Evolutionary conservation across 2,113 vertebrate genomes (phyloP).

Genomic region (Polypterus bichir): DNA sequence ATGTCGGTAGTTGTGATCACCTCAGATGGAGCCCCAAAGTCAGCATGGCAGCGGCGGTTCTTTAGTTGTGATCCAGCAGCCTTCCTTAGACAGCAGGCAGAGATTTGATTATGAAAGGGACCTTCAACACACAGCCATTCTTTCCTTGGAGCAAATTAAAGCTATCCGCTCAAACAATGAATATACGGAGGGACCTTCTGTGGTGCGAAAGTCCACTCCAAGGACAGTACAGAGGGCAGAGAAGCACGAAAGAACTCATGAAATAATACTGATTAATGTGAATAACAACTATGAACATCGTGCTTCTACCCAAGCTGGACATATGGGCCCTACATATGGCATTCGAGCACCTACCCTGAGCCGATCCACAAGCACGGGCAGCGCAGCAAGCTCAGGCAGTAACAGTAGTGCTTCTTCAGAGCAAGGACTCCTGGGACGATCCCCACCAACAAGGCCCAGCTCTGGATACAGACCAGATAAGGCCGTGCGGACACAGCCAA

Average conservation of each 20-base stretch:
- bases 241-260: conserved; percentile 89
- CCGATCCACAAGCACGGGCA: conserved; percentile 85
- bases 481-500: conserved; percentile 75
- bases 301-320: conserved; percentile 33
- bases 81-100: conserved; percentile 65
- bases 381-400: conserved; percentile 84
- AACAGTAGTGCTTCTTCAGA: conserved; percentile 83
- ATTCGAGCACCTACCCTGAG: conserved; percentile 64
- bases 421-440: conserved; percentile 72
- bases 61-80: conserved; percentile 77
- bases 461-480: conserved; percentile 47
- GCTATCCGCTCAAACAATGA: conserved; percentile 88
- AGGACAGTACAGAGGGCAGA: conserved; percentile 62
- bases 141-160: conserved; percentile 96
- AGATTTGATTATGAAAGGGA: conserved; percentile 76
- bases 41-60: conserved; percentile 75
- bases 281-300: conserved; percentile 78
- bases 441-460: conserved; percentile 48
- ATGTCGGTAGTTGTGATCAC: conserved; percentile 74
- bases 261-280: conserved; percentile 82
- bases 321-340: conserved; percentile 33
- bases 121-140: conserved; percentile 57
- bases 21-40: conserved; percentile 90
- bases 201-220: conserved; percentile 56
- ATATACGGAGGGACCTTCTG: conserved; percentile 85